Evolutionary conservation across 2,888 invertebrate species (phyloP).

Genomic region (Stramonita haemastoma): DNA sequence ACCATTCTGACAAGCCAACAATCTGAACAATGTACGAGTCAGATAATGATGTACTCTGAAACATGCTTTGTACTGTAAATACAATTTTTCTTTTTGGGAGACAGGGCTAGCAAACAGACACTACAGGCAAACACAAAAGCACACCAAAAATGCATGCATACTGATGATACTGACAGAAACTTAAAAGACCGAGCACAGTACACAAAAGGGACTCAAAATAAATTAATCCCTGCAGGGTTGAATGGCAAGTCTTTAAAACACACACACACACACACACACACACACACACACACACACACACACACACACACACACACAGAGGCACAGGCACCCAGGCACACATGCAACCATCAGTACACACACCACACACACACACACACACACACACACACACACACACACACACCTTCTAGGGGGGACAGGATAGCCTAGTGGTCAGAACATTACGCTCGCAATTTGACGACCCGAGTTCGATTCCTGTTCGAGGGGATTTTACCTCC

Average conservation of each 20-base stretch:
- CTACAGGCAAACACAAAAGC: neutral
- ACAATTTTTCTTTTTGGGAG: neutral
- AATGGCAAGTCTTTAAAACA: neutral
- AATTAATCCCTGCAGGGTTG: neutral
- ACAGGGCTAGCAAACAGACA: neutral
- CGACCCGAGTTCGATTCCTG: too few species aligned
- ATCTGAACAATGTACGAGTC: too few species aligned
- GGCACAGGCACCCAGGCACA: neutral
- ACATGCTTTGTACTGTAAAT: too few species aligned
- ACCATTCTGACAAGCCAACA: too few species aligned
- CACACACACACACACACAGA: conserved; percentile 6
- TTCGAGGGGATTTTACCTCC: too few species aligned
- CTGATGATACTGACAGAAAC: neutral
- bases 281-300: conserved; percentile 19
- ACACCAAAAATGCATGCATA: neutral
- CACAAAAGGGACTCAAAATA: neutral
- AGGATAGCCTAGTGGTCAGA: too few species aligned
- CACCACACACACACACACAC: conserved; percentile 2
- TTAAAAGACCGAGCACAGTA: neutral
- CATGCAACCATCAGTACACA: conserved; percentile 46
- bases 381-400: neutral
- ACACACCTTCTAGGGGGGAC: too few species aligned
- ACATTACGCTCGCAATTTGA: too few species aligned
- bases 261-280: conserved; percentile 1
- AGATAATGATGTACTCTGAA: too few species aligned